These are phyloP conservation scores for Timema cristinae DNA, from an alignment of 2,888 invertebrate genomes.

Conservation along the genomic window DNA sequence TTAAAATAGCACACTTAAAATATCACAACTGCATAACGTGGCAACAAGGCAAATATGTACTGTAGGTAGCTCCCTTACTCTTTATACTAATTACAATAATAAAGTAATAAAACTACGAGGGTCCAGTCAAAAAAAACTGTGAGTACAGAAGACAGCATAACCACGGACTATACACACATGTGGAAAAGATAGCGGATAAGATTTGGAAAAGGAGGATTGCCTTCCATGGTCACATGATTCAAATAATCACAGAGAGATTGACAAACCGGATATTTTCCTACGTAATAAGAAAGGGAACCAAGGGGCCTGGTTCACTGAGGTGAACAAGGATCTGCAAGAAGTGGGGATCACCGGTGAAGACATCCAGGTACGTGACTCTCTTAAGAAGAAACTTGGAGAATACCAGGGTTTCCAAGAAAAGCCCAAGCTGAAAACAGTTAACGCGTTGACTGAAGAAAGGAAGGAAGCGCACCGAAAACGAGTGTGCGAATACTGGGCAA, in stretches of 20 bases:
- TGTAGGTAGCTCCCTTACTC: too few species aligned
- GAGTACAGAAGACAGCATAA: not conserved
- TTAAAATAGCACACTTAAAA: too few species aligned
- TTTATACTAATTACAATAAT: too few species aligned
- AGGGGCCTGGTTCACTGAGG: constrained; percentile 3
- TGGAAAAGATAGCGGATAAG: not conserved
- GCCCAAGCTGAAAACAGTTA: not conserved
- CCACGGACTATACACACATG: not conserved
- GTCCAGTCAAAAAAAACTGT: too few species aligned
- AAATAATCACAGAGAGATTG: not conserved
- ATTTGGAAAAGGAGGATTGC: not conserved
- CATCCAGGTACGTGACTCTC: not conserved
- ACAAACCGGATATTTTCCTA: not conserved
- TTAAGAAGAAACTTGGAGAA: not conserved
- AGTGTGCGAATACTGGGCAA: too few species aligned
- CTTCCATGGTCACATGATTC: not conserved
- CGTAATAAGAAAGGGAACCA: not conserved
- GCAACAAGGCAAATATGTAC: too few species aligned
- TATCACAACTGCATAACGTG: too few species aligned
- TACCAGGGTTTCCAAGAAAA: not conserved
- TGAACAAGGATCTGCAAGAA: not conserved
- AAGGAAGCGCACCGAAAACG: too few species aligned
- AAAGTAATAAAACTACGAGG: too few species aligned
- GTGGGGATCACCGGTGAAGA: not conserved
- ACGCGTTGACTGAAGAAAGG: not conserved